phyloP scores from a whole-genome alignment of 2,797 vertebrate species.

The Podarcis siculus region DNA sequence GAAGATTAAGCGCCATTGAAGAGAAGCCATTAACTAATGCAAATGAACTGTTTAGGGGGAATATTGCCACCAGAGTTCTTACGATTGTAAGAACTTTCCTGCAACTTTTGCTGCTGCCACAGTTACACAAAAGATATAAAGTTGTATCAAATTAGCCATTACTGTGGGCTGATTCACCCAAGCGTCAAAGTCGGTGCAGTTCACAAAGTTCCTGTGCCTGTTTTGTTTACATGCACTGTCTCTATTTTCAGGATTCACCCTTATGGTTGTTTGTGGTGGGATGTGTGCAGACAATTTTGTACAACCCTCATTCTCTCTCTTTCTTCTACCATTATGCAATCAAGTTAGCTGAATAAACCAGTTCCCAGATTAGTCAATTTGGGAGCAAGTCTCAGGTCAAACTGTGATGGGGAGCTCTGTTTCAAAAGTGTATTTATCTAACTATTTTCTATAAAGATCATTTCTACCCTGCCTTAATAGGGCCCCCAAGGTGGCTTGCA shows the following conservation, averaged over 20 bases:
- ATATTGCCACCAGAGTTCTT: conserved; percentile 1
- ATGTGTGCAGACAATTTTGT: not conserved
- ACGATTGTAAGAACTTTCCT: conserved; percentile 3
- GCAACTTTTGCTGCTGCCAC: not conserved
- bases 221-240: not conserved
- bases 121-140: not conserved
- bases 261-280: not conserved
- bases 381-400: not conserved
- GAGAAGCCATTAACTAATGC: conserved; percentile 25
- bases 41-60: conserved; percentile 34
- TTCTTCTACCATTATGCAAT: not conserved
- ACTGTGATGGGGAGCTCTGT: not conserved
- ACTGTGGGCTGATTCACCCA: not conserved
- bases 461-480: not conserved
- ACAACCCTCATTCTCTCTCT: not conserved
- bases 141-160: not conserved
- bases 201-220: not conserved
- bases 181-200: not conserved
- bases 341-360: not conserved
- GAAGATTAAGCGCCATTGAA: conserved; percentile 12
- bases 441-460: not conserved
- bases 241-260: not conserved
- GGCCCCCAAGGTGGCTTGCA: not conserved
- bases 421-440: not conserved
- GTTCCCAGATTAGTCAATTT: not conserved